Percentiles rank a stretch among this genome's conserved stretches.
Conservation (phyloP, 2,797 vertebrate genomes). For the Zalophus californianus region DNA sequence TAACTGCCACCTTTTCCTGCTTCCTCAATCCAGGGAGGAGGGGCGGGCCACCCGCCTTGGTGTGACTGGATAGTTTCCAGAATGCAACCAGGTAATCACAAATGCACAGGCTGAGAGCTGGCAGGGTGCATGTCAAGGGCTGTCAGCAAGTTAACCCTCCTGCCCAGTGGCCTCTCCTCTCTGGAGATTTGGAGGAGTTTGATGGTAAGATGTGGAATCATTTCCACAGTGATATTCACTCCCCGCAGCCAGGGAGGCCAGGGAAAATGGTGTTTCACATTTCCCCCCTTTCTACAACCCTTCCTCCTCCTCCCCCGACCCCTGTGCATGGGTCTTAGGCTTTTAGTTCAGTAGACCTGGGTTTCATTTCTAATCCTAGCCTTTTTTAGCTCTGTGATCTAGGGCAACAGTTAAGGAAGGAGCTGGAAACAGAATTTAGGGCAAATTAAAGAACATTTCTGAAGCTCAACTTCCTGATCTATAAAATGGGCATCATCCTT, state of each 20-base stretch:
- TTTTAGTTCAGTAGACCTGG: neutral
- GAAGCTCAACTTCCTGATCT: constrained; percentile 21
- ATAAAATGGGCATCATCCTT: neutral
- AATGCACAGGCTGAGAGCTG: neutral
- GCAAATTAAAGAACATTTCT: neutral
- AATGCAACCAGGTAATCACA: neutral
- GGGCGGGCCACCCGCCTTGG: neutral
- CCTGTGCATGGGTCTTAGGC: neutral
- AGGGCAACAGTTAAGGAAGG: neutral
- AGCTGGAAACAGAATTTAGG: neutral
- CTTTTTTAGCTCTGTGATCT: neutral
- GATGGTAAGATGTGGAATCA: neutral
- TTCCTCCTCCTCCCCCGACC: accelerated
- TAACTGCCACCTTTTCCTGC: constrained; percentile 51
- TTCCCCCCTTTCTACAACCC: neutral
- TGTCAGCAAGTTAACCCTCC: neutral
- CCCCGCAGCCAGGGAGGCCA: neutral
- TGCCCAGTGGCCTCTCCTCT: neutral
- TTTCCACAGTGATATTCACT: neutral
- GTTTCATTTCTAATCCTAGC: neutral
- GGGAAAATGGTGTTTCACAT: neutral
- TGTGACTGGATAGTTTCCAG: constrained; percentile 38
- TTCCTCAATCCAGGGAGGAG: constrained; percentile 60
- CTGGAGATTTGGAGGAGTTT: neutral
- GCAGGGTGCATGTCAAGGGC: neutral